phyloP scores from a whole-genome alignment of 1,140 invertebrate genomes.

The Carposina sasakii region DNA sequence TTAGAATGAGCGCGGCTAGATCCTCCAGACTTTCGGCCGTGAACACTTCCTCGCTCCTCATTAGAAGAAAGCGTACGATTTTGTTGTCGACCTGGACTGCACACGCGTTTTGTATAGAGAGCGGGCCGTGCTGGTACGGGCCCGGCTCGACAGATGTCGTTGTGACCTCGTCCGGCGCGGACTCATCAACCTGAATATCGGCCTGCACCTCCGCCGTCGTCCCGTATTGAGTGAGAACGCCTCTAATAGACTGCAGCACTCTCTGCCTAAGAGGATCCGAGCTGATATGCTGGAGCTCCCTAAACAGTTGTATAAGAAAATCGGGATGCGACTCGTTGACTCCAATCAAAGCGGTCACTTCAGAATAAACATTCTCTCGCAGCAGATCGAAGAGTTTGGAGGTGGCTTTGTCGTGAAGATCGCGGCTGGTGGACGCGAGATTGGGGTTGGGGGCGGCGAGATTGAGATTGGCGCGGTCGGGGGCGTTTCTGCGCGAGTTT shows the following conservation, averaged over 20 bases:
- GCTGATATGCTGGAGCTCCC: slow-evolving; percentile 77
- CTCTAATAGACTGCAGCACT: slow-evolving; percentile 75
- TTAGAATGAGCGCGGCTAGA: slow-evolving; percentile 47
- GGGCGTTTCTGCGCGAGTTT: slow-evolving; percentile 57
- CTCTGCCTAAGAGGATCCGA: slow-evolving; percentile 77
- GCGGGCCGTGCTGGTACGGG: slow-evolving; percentile 39
- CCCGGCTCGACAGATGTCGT: slow-evolving; percentile 32
- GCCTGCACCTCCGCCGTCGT: slow-evolving; percentile 40
- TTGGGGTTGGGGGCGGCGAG: slow-evolving; percentile 55
- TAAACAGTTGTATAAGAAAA: slow-evolving; percentile 78
- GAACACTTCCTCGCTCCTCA: slow-evolving; percentile 59
- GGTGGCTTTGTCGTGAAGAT: slow-evolving; percentile 65
- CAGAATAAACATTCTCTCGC: slow-evolving; percentile 79
- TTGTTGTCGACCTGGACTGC: slow-evolving; percentile 53
- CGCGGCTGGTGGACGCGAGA: slow-evolving; percentile 53
- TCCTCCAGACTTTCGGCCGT: slow-evolving; percentile 54
- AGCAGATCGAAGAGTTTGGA: slow-evolving; percentile 78
- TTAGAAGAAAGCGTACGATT: slow-evolving; percentile 60
- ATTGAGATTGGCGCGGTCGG: slow-evolving; percentile 55
- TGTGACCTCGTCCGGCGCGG: slow-evolving; percentile 28
- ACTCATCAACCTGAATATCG: slow-evolving; percentile 30
- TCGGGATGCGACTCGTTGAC: slow-evolving; percentile 80
- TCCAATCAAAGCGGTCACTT: slow-evolving; percentile 79
- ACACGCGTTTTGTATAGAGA: slow-evolving; percentile 29
- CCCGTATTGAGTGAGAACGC: slow-evolving; percentile 59